phyloP scores from a whole-genome alignment of 2,888 invertebrate species.

The Drosophila lacicola region DNA sequence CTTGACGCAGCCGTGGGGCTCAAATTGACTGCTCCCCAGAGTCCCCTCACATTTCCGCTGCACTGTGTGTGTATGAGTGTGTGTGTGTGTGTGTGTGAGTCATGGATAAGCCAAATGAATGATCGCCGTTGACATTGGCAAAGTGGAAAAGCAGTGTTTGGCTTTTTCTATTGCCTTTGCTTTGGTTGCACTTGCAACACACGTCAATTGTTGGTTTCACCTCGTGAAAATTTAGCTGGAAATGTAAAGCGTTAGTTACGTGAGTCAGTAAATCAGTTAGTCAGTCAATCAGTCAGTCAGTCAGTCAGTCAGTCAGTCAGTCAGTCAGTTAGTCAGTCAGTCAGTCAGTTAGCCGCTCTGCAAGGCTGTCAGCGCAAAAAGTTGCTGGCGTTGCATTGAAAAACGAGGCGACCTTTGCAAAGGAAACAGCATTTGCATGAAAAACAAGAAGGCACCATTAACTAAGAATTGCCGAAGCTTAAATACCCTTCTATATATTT shows the following conservation, averaged over 20 bases:
- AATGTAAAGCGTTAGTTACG: constrained; percentile 60
- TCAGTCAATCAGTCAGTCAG: constrained; percentile 30
- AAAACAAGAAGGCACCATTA: constrained; percentile 20
- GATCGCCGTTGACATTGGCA: constrained; percentile 73
- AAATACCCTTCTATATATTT: constrained; percentile 13
- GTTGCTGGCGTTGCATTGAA: constrained; percentile 68
- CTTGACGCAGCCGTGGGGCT: constrained; percentile 52
- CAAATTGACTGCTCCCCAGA: constrained; percentile 35
- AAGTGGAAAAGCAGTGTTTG: constrained; percentile 49
- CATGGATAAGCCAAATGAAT: constrained; percentile 71
- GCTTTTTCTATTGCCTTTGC: constrained; percentile 34
- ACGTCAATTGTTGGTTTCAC: constrained; percentile 47
- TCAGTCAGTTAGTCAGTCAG: constrained; percentile 30
- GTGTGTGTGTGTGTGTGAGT: constrained; percentile 50
- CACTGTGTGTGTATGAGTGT: constrained; percentile 5
- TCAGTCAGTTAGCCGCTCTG: constrained; percentile 37
- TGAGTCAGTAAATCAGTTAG: constrained; percentile 45
- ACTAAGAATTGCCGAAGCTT: not conserved
- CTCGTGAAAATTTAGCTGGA: constrained; percentile 72
- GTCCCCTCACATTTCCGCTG: constrained; percentile 57
- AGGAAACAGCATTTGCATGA: constrained; percentile 51
- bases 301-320: constrained; percentile 28
- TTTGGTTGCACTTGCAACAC: constrained; percentile 53
- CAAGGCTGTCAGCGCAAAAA: constrained; percentile 60
- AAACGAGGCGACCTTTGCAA: constrained; percentile 62